Evolutionary conservation across 2,888 invertebrate genomes (phyloP).

Genomic region (Chaitophorus viminalis): DNA sequence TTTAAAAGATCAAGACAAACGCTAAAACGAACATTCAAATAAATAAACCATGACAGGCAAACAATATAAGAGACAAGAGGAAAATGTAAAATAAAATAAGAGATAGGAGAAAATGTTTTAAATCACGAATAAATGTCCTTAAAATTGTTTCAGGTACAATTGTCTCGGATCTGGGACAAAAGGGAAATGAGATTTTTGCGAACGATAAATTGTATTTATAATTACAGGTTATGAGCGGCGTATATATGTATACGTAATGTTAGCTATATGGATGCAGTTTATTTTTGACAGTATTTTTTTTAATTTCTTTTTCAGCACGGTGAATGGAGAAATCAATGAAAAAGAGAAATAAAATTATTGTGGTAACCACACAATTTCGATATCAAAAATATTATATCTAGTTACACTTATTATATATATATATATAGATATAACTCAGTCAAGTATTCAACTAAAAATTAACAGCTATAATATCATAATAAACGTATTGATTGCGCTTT

Average conservation of each 20-base stretch:
- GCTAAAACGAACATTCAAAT: constrained; percentile 46
- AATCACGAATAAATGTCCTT: constrained; percentile 48
- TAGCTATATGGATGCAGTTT: not conserved
- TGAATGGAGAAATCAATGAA: not conserved
- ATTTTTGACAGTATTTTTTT: constrained; percentile 11
- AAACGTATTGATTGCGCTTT: not conserved
- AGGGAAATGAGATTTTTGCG: constrained; percentile 46
- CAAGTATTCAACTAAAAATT: not conserved
- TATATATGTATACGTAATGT: not conserved
- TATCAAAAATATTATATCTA: no score
- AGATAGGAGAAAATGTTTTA: constrained; percentile 39
- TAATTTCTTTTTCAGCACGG: not conserved
- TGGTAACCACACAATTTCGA: not conserved
- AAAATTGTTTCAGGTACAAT: constrained; percentile 51
- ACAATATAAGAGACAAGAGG: constrained; percentile 26
- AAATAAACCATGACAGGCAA: constrained; percentile 41
- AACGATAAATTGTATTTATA: constrained; percentile 40
- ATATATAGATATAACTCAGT: not conserved
- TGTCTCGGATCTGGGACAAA: constrained; percentile 35
- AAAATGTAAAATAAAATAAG: constrained; percentile 33
- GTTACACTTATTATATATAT: no score
- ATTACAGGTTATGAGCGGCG: constrained; percentile 24
- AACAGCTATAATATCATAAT: not conserved
- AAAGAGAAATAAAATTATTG: not conserved
- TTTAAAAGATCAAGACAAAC: constrained; percentile 46